These are phyloP conservation scores for Quadroppia sp. DNA, from an alignment of 2,888 invertebrate species.

Conservation along the genomic window DNA sequence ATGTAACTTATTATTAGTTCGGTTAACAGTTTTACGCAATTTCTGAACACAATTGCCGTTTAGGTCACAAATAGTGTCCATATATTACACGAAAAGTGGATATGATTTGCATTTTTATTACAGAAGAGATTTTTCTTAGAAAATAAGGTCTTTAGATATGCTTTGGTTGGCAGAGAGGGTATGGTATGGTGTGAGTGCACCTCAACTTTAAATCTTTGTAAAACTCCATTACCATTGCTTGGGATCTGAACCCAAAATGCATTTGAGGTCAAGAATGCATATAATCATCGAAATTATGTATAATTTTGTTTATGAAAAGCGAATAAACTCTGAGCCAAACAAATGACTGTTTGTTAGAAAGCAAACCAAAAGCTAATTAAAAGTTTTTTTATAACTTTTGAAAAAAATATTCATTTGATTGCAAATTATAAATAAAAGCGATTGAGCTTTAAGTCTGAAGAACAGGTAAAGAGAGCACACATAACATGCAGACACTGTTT, in stretches of 20 bases:
- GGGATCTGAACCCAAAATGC: background rate
- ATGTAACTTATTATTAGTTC: constrained; percentile 29
- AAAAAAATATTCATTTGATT: background rate
- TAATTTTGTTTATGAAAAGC: background rate
- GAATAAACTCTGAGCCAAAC: background rate
- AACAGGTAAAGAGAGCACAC: constrained; percentile 29
- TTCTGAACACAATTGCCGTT: constrained; percentile 1
- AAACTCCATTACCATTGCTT: background rate
- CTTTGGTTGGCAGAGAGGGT: constrained; percentile 16
- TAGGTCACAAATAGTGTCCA: background rate
- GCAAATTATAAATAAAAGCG: constrained; percentile 16
- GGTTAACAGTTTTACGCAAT: background rate
- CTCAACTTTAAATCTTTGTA: background rate
- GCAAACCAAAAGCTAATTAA: constrained; percentile 2
- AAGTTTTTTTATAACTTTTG: background rate
- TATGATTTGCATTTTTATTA: constrained; percentile 31
- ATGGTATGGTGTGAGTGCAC: background rate
- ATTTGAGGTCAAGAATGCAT: constrained; percentile 33
- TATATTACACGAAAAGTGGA: background rate
- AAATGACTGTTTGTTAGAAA: background rate
- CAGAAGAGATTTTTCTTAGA: constrained; percentile 3
- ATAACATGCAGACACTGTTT: constrained; percentile 9
- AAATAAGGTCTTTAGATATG: constrained; percentile 21
- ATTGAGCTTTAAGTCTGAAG: background rate
- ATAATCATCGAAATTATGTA: constrained; percentile 18